phyloP scores from a whole-genome alignment of 92 coral and sea anemone genomes.

The Siderastrea radians region DNA sequence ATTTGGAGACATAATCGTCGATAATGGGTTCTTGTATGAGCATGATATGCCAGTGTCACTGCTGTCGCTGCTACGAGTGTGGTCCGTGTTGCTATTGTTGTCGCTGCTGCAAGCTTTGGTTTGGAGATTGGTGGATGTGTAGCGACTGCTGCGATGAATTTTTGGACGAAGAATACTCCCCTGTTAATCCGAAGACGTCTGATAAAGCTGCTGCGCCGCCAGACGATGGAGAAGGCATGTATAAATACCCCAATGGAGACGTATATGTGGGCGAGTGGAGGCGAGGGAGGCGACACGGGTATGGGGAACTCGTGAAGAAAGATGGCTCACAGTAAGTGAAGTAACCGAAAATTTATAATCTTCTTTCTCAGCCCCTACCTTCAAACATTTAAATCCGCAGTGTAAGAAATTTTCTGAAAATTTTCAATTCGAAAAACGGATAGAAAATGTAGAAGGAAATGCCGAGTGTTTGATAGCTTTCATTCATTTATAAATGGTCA shows the following conservation, averaged over 20 bases:
- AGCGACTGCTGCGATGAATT: slow-evolving; percentile 90
- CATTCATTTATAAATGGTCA: no score
- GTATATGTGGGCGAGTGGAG: slow-evolving; percentile 95
- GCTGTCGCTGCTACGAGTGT: slow-evolving; percentile 83
- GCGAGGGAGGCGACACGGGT: slow-evolving; percentile 87
- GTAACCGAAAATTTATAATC: neutral
- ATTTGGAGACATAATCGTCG: neutral
- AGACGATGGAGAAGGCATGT: slow-evolving; percentile 93
- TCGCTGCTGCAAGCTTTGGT: slow-evolving; percentile 81
- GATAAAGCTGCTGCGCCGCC: slow-evolving; percentile 59
- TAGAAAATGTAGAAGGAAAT: neutral
- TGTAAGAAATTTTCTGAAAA: no score
- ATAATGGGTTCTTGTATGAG: slow-evolving; percentile 87
- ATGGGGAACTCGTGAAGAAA: slow-evolving; percentile 82
- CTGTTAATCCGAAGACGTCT: slow-evolving; percentile 30
- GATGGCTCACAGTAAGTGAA: slow-evolving; percentile 81
- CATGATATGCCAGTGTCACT: slow-evolving; percentile 85
- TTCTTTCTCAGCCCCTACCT: no score
- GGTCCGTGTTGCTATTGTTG: slow-evolving; percentile 84
- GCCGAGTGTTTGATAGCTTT: no score
- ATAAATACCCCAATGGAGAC: slow-evolving; percentile 89
- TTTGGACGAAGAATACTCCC: slow-evolving; percentile 75
- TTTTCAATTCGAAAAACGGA: no score
- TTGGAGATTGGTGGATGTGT: slow-evolving; percentile 98
- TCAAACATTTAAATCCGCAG: no score